These are phyloP conservation scores for Drosophila mauritiana DNA, from an alignment of 1,140 invertebrate species.

Conservation along the genomic window DNA sequence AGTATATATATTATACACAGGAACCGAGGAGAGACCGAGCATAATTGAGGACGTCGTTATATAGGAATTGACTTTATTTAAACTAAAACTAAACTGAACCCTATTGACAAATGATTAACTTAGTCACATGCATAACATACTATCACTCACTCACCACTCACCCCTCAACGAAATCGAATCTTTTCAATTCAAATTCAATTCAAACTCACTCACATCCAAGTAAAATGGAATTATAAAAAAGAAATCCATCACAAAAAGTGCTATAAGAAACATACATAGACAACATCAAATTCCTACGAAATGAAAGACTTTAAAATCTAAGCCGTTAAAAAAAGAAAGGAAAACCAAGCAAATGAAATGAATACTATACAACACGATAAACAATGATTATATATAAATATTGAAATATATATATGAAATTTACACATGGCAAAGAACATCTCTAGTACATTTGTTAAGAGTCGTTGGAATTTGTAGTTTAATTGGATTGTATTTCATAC, in stretches of 20 bases:
- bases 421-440: conserved; percentile 66
- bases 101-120: conserved; percentile 34
- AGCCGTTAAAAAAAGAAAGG: conserved; percentile 71
- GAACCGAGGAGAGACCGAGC: conserved; percentile 39
- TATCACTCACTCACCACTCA: conserved; percentile 22
- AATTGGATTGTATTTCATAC: conserved; percentile 69
- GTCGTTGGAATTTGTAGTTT: conserved; percentile 82
- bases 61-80: conserved; percentile 75
- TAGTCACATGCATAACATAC: conserved; percentile 34
- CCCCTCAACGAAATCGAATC: conserved; percentile 12
- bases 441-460: conserved; percentile 73
- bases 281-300: conserved; percentile 84
- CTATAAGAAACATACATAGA: conserved; percentile 65
- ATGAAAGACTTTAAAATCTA: conserved; percentile 84
- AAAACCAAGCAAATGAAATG: conserved; percentile 40
- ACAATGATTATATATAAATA: conserved; percentile 42
- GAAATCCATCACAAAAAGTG: conserved; percentile 41
- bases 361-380: conserved; percentile 62
- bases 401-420: conserved; percentile 43
- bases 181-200: conserved; percentile 26
- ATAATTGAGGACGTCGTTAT: conserved; percentile 70
- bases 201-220: conserved; percentile 11
- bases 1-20: conserved; percentile 63
- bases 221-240: neutral
- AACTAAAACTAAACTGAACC: conserved; percentile 45